A percentile compares a stretch with the other conserved stretches of the same genome.
phyloP scores from a whole-genome alignment of 2,113 vertebrate genomes.

The Corvus moneduloides region DNA sequence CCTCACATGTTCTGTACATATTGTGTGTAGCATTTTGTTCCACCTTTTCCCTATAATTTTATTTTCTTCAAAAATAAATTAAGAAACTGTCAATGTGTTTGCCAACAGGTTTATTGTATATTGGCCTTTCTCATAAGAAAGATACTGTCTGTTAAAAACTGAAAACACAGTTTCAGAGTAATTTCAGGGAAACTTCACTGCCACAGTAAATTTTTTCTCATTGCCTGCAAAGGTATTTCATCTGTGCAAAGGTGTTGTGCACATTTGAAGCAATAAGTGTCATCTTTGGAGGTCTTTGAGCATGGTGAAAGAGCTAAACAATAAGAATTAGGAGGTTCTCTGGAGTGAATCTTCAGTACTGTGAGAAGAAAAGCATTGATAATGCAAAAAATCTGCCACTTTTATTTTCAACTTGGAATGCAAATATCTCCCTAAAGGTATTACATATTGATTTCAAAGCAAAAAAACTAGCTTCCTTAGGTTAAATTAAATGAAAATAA shows the following conservation, averaged over 20 bases:
- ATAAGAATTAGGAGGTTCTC: constrained; percentile 15
- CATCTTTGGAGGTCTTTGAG: background rate
- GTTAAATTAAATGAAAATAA: constrained; percentile 32
- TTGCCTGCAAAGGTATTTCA: constrained; percentile 1
- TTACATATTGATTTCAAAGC: background rate
- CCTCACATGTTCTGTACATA: background rate
- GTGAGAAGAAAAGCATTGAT: background rate
- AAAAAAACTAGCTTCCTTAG: background rate
- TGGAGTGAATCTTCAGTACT: background rate
- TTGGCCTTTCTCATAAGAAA: background rate
- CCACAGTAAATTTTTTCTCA: constrained; percentile 9
- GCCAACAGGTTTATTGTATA: background rate
- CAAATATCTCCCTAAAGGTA: background rate
- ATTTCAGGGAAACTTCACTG: constrained; percentile 15
- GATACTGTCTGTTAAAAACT: background rate
- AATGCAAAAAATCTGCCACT: background rate
- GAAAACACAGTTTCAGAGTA: background rate
- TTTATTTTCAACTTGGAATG: constrained; percentile 11
- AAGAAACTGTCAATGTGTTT: background rate
- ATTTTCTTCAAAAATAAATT: background rate
- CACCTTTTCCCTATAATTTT: background rate
- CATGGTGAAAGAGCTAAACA: constrained; percentile 27
- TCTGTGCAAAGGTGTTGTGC: background rate
- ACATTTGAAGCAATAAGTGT: constrained; percentile 14
- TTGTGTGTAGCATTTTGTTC: background rate